Conservation (phyloP, 2,113 vertebrate genomes). For the Oreochromis spilurus region DNA sequence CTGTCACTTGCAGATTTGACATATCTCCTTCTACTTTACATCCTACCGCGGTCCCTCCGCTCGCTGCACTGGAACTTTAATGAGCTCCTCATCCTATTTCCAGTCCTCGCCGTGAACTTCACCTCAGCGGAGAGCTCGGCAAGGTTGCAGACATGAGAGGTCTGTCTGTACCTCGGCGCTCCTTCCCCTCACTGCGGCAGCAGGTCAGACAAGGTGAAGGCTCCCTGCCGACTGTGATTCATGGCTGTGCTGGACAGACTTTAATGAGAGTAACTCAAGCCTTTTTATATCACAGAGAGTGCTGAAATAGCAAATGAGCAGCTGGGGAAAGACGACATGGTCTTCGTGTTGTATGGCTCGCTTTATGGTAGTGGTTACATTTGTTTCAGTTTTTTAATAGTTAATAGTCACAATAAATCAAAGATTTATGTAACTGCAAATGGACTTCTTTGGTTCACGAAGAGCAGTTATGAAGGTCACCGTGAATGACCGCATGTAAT, state of each 20-base stretch:
- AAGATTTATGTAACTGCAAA: not conserved
- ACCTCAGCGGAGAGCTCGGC: not conserved
- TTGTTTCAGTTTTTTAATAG: not conserved
- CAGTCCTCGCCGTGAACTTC: not conserved
- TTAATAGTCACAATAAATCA: not conserved
- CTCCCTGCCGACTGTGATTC: constrained; percentile 28
- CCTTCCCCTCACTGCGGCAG: not conserved
- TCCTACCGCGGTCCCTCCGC: not conserved
- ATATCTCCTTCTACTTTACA: not conserved
- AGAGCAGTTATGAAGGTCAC: not conserved
- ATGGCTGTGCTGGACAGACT: not conserved
- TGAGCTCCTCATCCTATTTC: not conserved
- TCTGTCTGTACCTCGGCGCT: not conserved
- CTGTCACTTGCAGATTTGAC: not conserved
- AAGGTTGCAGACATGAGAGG: not conserved
- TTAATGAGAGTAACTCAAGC: constrained; percentile 28
- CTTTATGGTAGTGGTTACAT: not conserved
- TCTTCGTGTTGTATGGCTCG: not conserved
- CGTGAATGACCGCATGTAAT: not conserved
- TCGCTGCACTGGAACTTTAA: not conserved
- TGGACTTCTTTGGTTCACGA: not conserved
- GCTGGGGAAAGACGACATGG: not conserved
- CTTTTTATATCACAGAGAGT: not conserved
- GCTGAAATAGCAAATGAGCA: constrained; percentile 12
- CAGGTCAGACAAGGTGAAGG: constrained; percentile 17